Base-by-base conservation (phyloP, 2,888 invertebrate genomes). In the Exocentrus adspersus region DNA sequence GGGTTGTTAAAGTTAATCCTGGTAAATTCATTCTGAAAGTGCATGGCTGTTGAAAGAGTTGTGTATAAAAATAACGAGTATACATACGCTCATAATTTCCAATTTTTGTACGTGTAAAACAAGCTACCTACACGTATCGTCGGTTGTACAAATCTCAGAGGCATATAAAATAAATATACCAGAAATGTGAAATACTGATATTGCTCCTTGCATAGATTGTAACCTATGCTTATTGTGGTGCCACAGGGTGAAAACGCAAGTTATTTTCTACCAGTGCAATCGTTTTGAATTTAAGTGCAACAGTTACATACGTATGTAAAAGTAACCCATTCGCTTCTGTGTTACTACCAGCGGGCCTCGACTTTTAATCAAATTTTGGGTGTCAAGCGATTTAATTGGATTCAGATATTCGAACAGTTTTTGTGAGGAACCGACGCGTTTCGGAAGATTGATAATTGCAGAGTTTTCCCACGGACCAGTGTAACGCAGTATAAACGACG, bases 381-480 rank as follows among this genome's bases (percentile, higher is more conserved):
- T 43, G 17, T 43, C 43, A 37, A 9, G 19, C 17, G 10, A n/a
- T 17, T 9, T 28, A 17, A 16, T 9, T 50, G 50, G 30, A 50
- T 51, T 30, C 17, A 19, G 51, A 51, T 51, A 19, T 19, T 51
- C 32, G 17, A 50, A 19, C 12, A 14, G n/a, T 51, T 37, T 32
- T 51, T 10, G 20, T 19, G 32, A 24, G 9, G 50, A 9, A 5
- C n/a, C n/a, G 16, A 10, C 16, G n/a, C 7, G 9, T 51, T 32
- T 19, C 12, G 28, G 50, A 51, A 51, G 51, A 51, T 32, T 51
- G 20, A 51, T 51, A 51, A 51, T 51, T 51, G 51, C 30, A 5
- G 37, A 32, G 10, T 51, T 51, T 51, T 51, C 12, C 32, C 12
- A 16, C 1, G 14, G 10, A n/a, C 32, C 50, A n/a, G n/a, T 9